Evolutionary conservation across 1,140 invertebrate species (phyloP).

Genomic region (Leptinotarsa undecemlineata): DNA sequence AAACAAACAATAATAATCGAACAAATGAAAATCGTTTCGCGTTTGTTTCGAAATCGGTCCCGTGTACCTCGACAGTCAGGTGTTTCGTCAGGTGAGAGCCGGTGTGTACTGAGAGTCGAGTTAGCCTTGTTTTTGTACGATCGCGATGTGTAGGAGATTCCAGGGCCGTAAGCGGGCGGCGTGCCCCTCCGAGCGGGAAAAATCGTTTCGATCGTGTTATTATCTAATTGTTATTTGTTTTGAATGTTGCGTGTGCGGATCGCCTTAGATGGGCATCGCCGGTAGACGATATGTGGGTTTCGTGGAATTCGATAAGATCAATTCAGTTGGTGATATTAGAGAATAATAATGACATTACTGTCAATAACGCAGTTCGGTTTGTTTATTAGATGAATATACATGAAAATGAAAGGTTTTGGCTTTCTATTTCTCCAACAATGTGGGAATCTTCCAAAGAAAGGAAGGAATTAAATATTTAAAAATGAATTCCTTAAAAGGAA

Average conservation of each 20-base stretch:
- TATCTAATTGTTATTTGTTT: neutral
- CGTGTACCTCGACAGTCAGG: constrained; percentile 26
- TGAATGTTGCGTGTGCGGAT: neutral
- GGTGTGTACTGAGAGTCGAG: constrained; percentile 43
- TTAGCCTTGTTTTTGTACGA: constrained; percentile 35
- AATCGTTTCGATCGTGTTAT: neutral
- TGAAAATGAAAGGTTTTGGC: too few species aligned
- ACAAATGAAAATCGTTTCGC: constrained; percentile 20
- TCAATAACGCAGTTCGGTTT: too few species aligned
- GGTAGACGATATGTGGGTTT: neutral
- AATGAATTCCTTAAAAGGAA: too few species aligned
- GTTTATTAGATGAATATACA: too few species aligned
- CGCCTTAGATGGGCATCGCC: neutral
- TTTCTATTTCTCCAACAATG: too few species aligned
- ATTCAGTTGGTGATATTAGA: too few species aligned
- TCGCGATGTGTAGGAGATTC: constrained; percentile 35
- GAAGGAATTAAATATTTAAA: too few species aligned
- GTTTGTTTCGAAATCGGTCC: constrained; percentile 12
- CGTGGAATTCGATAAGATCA: neutral
- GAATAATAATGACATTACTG: too few species aligned
- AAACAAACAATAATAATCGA: neutral
- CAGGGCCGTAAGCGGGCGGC: constrained; percentile 52
- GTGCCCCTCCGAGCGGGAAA: neutral
- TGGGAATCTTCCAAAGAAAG: too few species aligned
- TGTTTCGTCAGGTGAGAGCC: constrained; percentile 52